Percentiles rank a stretch among this genome's conserved stretches.
Conservation (phyloP, 2,797 vertebrate species). For the Natrix natrix region DNA sequence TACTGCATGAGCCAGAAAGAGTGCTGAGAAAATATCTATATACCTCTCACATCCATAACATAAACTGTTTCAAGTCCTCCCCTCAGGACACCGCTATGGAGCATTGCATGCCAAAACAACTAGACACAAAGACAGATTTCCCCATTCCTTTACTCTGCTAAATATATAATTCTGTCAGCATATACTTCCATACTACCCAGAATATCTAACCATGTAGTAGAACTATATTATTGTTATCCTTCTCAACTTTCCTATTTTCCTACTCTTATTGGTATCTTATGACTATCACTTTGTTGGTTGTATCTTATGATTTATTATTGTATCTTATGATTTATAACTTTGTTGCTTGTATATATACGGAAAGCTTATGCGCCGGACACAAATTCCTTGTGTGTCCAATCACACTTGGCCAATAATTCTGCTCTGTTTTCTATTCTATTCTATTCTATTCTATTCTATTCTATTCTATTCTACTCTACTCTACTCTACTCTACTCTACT, state of each 20-base stretch:
- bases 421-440: no score
- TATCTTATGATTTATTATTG: neutral
- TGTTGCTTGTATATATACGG: neutral
- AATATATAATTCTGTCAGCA: neutral
- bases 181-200: neutral
- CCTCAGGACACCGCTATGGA: neutral
- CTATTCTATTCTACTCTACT: neutral
- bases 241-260: neutral
- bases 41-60: neutral
- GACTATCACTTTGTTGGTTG: neutral
- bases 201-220: neutral
- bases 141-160: neutral
- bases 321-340: neutral
- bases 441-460: neutral
- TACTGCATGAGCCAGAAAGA: neutral
- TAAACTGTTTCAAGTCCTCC: neutral
- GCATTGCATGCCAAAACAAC: neutral
- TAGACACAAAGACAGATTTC: neutral
- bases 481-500: neutral
- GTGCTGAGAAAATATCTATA: neutral
- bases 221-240: neutral
- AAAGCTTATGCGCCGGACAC: neutral
- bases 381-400: neutral
- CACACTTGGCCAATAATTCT: neutral
- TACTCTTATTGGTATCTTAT: neutral